Evolutionary conservation across 2,888 invertebrate species (phyloP), one percentile per base, ranked within the genome.

Genomic region (Nephrocerus scutellatus): DNA sequence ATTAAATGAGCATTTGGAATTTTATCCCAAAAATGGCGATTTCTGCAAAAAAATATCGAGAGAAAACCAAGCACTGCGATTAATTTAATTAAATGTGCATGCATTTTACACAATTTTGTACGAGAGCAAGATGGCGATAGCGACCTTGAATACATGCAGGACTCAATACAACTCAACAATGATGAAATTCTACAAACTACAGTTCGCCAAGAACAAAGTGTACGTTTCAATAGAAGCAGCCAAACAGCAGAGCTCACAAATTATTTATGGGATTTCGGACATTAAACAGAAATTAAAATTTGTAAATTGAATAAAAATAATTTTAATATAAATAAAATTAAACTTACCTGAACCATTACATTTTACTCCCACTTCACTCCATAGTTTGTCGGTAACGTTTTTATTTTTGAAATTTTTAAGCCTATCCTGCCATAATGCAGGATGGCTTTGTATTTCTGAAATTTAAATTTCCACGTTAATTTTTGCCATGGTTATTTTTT

Each of bases 101-200:
- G 31, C 29, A 16, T 32, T 26, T 38, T 34, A 30, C 30, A 42
- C 29, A 42, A 42, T 39, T 42, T 38, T 42, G 30, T 42, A 33
- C 35, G 40, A 35, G 30, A 40, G 30, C 30, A 24, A 24, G 40
- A 40, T 35, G 30, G 24, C 22, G 26, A 35, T 16, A 30, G 36
- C 25, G 35, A 40, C 35, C 30, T 35, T 40, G 35, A 40, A 24
- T 35, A 40, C 34, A 35, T 40, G 16, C 30, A 39, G 29, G 30
- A 33, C 19, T 22, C 20, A 32, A 28, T 23, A 28, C 26, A 32
- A 34, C 28, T 39, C 22, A 34, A 34, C 39, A 34, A 39, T 39
- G 34, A 34, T n/a, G n/a, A n/a, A n/a, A n/a, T 12, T 23, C n/a
- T 23, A 32, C 23, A 23, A 32, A n/a, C n/a, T n/a, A n/a, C n/a